Percentiles rank a stretch among this genome's conserved stretches.
Conservation (phyloP, 2,888 invertebrate genomes). For the Selenia dentaria region DNA sequence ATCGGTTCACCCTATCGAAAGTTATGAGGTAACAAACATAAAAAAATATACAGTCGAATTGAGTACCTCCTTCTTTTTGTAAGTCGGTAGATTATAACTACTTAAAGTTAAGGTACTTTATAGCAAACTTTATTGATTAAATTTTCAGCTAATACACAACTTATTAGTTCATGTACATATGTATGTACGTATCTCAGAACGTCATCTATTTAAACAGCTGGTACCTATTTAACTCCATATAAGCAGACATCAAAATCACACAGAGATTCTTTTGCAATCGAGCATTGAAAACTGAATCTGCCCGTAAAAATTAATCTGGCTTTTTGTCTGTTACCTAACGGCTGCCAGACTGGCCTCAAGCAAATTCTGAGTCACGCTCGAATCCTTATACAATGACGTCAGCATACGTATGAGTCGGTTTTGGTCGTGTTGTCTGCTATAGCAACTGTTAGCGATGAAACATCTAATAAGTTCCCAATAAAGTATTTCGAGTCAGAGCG, state of each 20-base stretch:
- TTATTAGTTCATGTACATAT: neutral
- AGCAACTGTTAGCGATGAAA: constrained; percentile 3
- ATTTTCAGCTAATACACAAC: neutral
- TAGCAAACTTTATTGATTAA: no score
- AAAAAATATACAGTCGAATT: no score
- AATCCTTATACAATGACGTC: constrained; percentile 71
- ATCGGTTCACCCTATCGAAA: no score
- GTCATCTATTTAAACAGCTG: constrained; percentile 20
- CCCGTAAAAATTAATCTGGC: constrained; percentile 21
- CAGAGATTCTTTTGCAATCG: constrained; percentile 13
- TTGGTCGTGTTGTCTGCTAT: constrained; percentile 7
- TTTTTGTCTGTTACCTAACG: constrained; percentile 39
- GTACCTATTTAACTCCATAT: constrained; percentile 6
- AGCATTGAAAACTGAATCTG: constrained; percentile 12
- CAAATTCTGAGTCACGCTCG: constrained; percentile 61
- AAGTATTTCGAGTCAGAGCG: neutral
- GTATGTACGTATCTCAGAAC: neutral
- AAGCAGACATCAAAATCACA: constrained; percentile 5
- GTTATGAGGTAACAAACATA: no score
- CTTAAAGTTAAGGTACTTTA: no score
- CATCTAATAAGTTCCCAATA: neutral
- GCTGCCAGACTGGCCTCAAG: constrained; percentile 43
- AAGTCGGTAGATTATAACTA: no score
- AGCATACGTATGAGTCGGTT: constrained; percentile 51
- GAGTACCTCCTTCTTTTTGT: no score